These are phyloP conservation scores for Trichogramma pretiosum DNA, from an alignment of 1,140 invertebrate species.

Conservation along the genomic window DNA sequence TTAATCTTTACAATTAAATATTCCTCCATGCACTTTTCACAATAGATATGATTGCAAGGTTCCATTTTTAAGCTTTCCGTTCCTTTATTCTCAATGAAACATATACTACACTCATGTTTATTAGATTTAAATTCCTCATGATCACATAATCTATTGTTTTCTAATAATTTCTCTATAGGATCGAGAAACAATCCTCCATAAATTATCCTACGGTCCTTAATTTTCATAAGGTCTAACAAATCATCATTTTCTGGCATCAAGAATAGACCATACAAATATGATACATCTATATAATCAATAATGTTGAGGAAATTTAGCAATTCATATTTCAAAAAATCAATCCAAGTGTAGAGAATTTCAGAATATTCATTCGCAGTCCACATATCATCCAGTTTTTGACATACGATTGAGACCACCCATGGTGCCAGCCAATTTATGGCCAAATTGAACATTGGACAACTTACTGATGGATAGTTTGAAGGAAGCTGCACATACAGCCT, in stretches of 20 bases:
- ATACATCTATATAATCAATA: constrained; percentile 19
- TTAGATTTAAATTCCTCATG: constrained; percentile 17
- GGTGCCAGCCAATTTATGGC: constrained; percentile 19
- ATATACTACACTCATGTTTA: constrained; percentile 21
- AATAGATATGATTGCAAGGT: constrained; percentile 22
- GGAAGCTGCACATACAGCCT: constrained; percentile 15
- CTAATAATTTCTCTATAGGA: constrained; percentile 17
- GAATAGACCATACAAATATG: constrained; percentile 15
- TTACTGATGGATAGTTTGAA: constrained; percentile 19
- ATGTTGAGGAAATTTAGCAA: constrained; percentile 31
- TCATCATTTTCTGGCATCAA: background rate
- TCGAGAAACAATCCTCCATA: constrained; percentile 11
- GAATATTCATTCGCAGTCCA: constrained; percentile 44
- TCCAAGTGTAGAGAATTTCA: constrained; percentile 49
- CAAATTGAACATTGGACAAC: constrained; percentile 17
- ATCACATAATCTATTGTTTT: constrained; percentile 4
- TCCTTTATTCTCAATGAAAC: constrained; percentile 16
- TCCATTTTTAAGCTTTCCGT: constrained; percentile 18
- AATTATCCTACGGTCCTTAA: constrained; percentile 17
- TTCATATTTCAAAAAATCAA: constrained; percentile 47
- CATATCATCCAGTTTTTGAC: constrained; percentile 36
- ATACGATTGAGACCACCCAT: constrained; percentile 23
- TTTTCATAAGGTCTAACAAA: constrained; percentile 1
- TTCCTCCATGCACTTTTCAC: constrained; percentile 18
- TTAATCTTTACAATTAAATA: constrained; percentile 18